These are phyloP conservation scores for Dicentrarchus labrax DNA, from an alignment of 2,113 vertebrate species.

Conservation along the genomic window DNA sequence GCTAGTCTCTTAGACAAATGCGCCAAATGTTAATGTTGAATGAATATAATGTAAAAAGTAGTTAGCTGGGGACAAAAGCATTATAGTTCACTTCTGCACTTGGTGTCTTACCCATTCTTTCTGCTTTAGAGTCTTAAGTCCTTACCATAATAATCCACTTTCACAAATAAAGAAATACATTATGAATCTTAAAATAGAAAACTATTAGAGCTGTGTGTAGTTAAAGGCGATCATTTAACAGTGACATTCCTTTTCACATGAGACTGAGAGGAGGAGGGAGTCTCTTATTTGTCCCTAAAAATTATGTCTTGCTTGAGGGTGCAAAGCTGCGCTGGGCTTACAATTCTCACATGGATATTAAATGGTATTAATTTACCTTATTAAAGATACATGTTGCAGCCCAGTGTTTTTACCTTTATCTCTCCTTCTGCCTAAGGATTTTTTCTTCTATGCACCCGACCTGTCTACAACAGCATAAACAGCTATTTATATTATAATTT, in stretches of 20 bases:
- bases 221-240: slow-evolving; percentile 50
- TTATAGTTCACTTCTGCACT: neutral
- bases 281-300: slow-evolving; percentile 30
- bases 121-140: neutral
- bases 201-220: slow-evolving; percentile 41
- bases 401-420: too few relatives aligned
- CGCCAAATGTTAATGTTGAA: neutral
- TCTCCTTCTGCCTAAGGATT: too few relatives aligned
- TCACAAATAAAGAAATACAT: slow-evolving; percentile 35
- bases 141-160: neutral
- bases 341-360: slow-evolving; percentile 17
- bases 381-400: too few relatives aligned
- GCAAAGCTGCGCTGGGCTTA: neutral
- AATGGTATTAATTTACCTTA: slow-evolving; percentile 23
- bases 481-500: too few relatives aligned
- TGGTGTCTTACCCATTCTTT: neutral
- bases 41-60: neutral
- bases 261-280: slow-evolving; percentile 17
- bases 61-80: neutral
- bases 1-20: neutral
- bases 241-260: slow-evolving; percentile 21
- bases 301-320: slow-evolving; percentile 31
- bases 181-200: slow-evolving; percentile 44
- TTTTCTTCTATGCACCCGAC: too few relatives aligned
- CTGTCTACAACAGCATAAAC: too few relatives aligned